Base-by-base conservation (phyloP, 2,888 invertebrate genomes). In the Agrochola lychnidis region DNA sequence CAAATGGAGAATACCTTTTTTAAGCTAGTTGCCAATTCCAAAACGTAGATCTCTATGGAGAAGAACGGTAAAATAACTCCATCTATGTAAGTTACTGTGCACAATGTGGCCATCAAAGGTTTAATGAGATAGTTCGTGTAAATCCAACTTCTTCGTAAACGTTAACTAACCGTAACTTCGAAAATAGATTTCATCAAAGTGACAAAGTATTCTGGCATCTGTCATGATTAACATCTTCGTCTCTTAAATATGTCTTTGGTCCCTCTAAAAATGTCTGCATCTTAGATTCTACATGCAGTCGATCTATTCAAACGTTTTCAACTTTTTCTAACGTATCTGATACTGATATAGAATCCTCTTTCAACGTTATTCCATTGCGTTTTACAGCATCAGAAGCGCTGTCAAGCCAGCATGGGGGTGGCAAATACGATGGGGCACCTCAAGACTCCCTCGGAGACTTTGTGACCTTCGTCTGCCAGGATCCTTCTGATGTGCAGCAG, bases 381-480 rank as follows among this genome's bases (percentile, higher is more conserved):
- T 69, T 69, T 89, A 6, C 92, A 95, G 95, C 95, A 53, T 94
- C 95, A 76, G 95, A 95, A 72, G 90, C 91, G 1, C 81, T 96
- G 25, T 90, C 94, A 14, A 94, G 93, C 70, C 96, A 96, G 86
- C 96, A 96, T 79, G 87, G 91, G 3, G 90, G 99, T 93, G 98
- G 98, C 70, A 98, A 99, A 93, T 95, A 96, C 59, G 96, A 97
- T 64, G 94, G 96, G 1, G 93, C 96, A 12, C 98, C 98, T 1
- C 98, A 98, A 92, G 99, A 99, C 94, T 99, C 99, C 0, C 97
- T 99, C 85, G 98, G 99, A 4, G 99, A 99, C 95, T 99, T 99
- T 95, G 99, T 99, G 85, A 99, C 99, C 64, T 99, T 99, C 92
- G 99, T 99, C 72, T 99, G 99, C 93, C 99, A 99, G 95, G 99